phyloP scores from a whole-genome alignment of 2,888 invertebrate species.

The Spodoptera littoralis region DNA sequence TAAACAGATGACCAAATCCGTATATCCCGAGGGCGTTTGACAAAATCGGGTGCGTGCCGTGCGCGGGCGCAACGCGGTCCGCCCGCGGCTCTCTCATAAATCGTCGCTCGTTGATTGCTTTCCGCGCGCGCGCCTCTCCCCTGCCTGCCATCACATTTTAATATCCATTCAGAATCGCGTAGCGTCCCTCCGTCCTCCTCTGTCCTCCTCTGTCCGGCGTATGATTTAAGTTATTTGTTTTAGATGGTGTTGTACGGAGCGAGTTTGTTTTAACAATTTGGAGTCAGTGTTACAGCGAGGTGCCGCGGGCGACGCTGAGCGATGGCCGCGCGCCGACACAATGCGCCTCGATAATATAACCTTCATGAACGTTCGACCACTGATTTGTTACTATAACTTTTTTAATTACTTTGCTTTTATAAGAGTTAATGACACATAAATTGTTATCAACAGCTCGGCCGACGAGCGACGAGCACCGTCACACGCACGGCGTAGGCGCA shows the following conservation, averaged over 20 bases:
- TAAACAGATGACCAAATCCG: slow-evolving; percentile 49
- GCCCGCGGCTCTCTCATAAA: slow-evolving; percentile 74
- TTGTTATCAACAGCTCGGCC: slow-evolving; percentile 29
- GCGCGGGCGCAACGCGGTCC: slow-evolving; percentile 57
- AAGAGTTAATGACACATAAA: slow-evolving; percentile 47
- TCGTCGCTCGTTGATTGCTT: slow-evolving; percentile 81
- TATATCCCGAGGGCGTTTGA: slow-evolving; percentile 57
- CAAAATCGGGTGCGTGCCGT: slow-evolving; percentile 55
- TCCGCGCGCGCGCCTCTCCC: slow-evolving; percentile 61
- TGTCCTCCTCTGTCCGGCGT: slow-evolving; percentile 47
- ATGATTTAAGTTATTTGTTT: slow-evolving; percentile 84
- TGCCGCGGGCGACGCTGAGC: slow-evolving; percentile 69
- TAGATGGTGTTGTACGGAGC: slow-evolving; percentile 74
- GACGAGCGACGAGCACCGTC: neutral
- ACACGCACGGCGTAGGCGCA: slow-evolving; percentile 15
- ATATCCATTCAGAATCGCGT: slow-evolving; percentile 73
- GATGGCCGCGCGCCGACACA: slow-evolving; percentile 58
- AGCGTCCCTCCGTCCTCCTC: slow-evolving; percentile 54
- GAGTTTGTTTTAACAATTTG: slow-evolving; percentile 75
- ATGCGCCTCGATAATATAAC: slow-evolving; percentile 62
- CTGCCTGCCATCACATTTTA: slow-evolving; percentile 68
- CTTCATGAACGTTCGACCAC: slow-evolving; percentile 62
- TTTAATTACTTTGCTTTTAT: slow-evolving; percentile 65
- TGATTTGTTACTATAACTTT: slow-evolving; percentile 64
- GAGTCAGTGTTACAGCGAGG: slow-evolving; percentile 58